phyloP scores from a whole-genome alignment of 2,888 invertebrate species.

The Schizaphis graminum region DNA sequence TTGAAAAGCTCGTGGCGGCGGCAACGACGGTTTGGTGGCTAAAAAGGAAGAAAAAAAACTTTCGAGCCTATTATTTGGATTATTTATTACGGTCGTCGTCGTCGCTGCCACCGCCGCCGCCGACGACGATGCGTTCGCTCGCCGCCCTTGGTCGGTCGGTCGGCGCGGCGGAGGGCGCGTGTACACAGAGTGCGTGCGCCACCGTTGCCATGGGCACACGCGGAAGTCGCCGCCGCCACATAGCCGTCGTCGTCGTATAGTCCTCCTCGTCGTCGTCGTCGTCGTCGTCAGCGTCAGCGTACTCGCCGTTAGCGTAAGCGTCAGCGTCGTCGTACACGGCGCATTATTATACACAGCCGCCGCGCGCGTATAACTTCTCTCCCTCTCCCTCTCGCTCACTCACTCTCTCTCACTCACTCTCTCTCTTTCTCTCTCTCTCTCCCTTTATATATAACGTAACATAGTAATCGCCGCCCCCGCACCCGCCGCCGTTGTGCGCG shows the following conservation, averaged over 20 bases:
- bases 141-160: not conserved
- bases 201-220: constrained; percentile 64
- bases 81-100: constrained; percentile 64
- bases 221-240: constrained; percentile 44
- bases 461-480: constrained; percentile 28
- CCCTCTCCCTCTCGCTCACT: not conserved
- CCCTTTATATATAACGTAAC: not conserved
- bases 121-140: not conserved
- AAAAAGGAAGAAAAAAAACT: constrained; percentile 56
- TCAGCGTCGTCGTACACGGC: constrained; percentile 8
- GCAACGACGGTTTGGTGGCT: constrained; percentile 17
- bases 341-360: not conserved
- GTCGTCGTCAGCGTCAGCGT: not conserved
- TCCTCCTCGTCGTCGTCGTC: not conserved
- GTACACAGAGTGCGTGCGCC: constrained; percentile 35
- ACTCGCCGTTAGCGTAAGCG: not conserved
- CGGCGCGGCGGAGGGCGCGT: not conserved
- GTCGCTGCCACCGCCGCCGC: not conserved
- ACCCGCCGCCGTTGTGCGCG: not conserved
- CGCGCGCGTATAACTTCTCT: not conserved
- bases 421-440: not conserved
- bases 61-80: constrained; percentile 64
- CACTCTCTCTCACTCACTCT: not conserved
- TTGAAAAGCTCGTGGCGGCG: constrained; percentile 48
- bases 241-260: not conserved